A percentile compares a stretch with the other conserved stretches of the same genome.
Evolutionary conservation across 2,113 vertebrate genomes (phyloP).

Genomic region (Seriola aureovittata): DNA sequence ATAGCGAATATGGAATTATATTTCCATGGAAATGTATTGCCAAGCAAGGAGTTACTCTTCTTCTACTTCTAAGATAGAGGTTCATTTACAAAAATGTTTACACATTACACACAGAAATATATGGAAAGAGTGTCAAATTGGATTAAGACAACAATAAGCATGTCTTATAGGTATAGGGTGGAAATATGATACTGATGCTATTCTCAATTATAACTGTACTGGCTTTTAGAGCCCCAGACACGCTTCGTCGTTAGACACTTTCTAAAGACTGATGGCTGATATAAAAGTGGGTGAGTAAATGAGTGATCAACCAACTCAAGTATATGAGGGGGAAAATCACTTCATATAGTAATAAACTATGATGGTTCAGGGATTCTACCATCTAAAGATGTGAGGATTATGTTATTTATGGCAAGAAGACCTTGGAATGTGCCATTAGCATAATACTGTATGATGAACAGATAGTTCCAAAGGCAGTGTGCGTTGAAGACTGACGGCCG

Average conservation of each 20-base stretch:
- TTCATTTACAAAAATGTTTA: conserved; percentile 14
- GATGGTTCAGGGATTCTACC: conserved; percentile 17
- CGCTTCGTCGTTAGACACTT: neutral
- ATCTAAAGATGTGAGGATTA: conserved; percentile 37
- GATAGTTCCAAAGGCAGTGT: conserved; percentile 17
- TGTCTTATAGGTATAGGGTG: conserved; percentile 24
- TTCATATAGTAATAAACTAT: conserved; percentile 43
- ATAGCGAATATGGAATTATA: neutral
- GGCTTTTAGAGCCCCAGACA: conserved; percentile 27
- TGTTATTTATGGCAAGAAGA: conserved; percentile 50
- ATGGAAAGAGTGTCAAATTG: neutral
- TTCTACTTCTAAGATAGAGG: conserved; percentile 4
- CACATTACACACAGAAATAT: conserved; percentile 1
- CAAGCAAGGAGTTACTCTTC: conserved; percentile 7
- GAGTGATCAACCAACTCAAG: conserved; percentile 49
- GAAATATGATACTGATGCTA: conserved; percentile 15
- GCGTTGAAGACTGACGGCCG: conserved; percentile 19
- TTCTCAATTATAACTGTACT: conserved; percentile 1
- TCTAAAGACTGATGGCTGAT: conserved; percentile 35
- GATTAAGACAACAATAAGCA: conserved; percentile 37
- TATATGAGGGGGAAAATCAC: conserved; percentile 60
- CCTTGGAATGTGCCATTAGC: conserved; percentile 42
- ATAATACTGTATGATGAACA: conserved; percentile 54
- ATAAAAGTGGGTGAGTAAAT: conserved; percentile 42
- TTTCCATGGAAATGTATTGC: conserved; percentile 3